Evolutionary conservation across 2,888 invertebrate species (phyloP).

Genomic region (Scaptomyza parva): DNA sequence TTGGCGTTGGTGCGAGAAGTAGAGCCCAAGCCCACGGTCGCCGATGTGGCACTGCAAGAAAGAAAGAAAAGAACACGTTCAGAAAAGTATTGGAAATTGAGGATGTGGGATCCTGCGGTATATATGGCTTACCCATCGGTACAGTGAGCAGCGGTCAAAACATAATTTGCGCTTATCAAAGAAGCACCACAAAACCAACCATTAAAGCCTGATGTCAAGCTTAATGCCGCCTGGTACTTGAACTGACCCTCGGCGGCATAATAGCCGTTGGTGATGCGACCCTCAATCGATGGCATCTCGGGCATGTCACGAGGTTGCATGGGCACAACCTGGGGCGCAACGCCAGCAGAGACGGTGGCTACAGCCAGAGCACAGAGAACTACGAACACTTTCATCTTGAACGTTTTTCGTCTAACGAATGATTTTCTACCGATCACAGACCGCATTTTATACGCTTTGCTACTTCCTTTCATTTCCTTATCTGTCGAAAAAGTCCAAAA

Average conservation of each 20-base stretch:
- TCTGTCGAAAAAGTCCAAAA: neutral
- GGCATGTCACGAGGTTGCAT: constrained; percentile 66
- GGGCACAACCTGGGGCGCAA: constrained; percentile 44
- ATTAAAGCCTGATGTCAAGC: constrained; percentile 54
- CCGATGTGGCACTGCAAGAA: constrained; percentile 66
- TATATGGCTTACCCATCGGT: constrained; percentile 65
- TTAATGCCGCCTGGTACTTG: constrained; percentile 78
- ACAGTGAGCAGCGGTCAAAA: constrained; percentile 81
- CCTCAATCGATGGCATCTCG: constrained; percentile 42
- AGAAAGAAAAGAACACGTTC: neutral
- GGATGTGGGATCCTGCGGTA: neutral
- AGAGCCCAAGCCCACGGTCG: constrained; percentile 71
- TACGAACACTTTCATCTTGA: constrained; percentile 70
- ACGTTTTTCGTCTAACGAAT: constrained; percentile 49
- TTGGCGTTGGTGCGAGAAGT: constrained; percentile 68
- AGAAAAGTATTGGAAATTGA: neutral
- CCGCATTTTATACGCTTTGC: constrained; percentile 25
- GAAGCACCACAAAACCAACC: constrained; percentile 80
- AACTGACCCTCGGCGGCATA: constrained; percentile 70
- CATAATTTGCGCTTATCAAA: constrained; percentile 61
- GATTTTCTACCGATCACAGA: constrained; percentile 5
- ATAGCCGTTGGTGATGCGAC: constrained; percentile 77
- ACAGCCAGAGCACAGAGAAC: constrained; percentile 65
- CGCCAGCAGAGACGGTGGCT: constrained; percentile 66
- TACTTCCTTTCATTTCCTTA: constrained; percentile 1